Base-by-base conservation (phyloP, 2,113 vertebrate species). In the Ciconia maguari region DNA sequence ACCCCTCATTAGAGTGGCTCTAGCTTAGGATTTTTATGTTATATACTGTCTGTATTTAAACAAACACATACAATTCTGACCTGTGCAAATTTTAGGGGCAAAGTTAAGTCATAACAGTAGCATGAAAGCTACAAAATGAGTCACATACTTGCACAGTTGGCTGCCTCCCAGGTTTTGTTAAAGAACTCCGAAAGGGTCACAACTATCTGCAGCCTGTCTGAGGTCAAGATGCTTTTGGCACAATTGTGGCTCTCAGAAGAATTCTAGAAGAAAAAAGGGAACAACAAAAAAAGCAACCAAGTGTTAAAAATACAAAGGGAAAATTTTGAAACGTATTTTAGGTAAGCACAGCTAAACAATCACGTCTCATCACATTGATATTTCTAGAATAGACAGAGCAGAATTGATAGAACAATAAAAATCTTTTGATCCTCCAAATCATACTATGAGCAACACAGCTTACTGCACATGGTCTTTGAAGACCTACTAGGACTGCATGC, bases 181-280 rank as follows among this genome's bases (percentile, higher is more conserved):
- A 98, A 98, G 94, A 99, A 97, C 58, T 98, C 98, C 13, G 75
- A 97, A 69, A 98, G 98, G 24, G 99, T 97, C 92, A 97, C 94
- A 90, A 98, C 98, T 65, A 99, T 97, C 97, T 99, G 99, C 83
- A 99, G 97, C 61, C 99, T 98, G 75, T 99, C 99, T 32, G 98
- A 98, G 72, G 97, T 98, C 95, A 99, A 98, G 55, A 99, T 98
- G 90, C 98, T 98, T 95, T 98, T 98, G 85, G 97, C 98, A 98
- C 99, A 99, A 83, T 96, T 98, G 82, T 95, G 97, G 70, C 98
- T 99, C 52, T 98, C 98, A 7, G 99, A 98, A 78, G 97, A 98
- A 89, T 97, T 90, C 99, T 99, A 98, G 52, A 97, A 97, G 57
- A 87, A 76, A 46, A 46, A 84, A 74, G 24, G 4, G 54, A 90